Evolutionary conservation across 2,888 invertebrate species (phyloP), one percentile per base, ranked within the genome.

Genomic region (Pterostichus madidus): DNA sequence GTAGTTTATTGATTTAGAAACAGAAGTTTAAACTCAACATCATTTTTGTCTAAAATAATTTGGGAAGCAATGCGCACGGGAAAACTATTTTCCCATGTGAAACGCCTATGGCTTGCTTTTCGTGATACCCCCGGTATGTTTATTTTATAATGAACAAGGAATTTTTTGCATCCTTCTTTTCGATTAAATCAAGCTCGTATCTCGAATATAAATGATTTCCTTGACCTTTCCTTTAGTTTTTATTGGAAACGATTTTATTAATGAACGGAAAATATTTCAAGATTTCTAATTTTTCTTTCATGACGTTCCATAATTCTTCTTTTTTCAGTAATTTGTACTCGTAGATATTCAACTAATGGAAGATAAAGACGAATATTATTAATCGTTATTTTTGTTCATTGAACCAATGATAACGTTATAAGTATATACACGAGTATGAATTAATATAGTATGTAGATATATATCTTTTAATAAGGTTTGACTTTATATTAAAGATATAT

Each of bases 181-280:
- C 39, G 39, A 3, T 39, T 39, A 17, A 53, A 53, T 53, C 0
- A 53, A 53, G n/a, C 10, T 59, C 11, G 24, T 8, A 7, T 17
- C 59, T 15, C 24, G 7, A 31, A 59, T 59, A 24, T 11, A 59
- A 59, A 59, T 8, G 13, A 59, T 17, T 1, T 31, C 11, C 59
- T 59, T 59, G 59, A 59, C 59, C 59, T 59, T 31, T 59, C 5
- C 10, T 59, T 7, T 59, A 24, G 3, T 39, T 39, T 39, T 39
- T 6, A 39, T 39, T 39, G 39, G 5, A 39, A 39, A 8, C 39
- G 59, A 11, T 59, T 24, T 59, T 24, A 24, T 59, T 59, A 59
- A 59, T 59, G 59, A 59, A 39, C 39, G 24, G 31, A 11, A 59
- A 59, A 59, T 59, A 59, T 59, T 56, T 56, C 56, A 31, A 31